A percentile compares a stretch with the other conserved stretches of the same genome.
phyloP scores from a whole-genome alignment of 1,140 invertebrate species.

The Olivierus martensii region DNA sequence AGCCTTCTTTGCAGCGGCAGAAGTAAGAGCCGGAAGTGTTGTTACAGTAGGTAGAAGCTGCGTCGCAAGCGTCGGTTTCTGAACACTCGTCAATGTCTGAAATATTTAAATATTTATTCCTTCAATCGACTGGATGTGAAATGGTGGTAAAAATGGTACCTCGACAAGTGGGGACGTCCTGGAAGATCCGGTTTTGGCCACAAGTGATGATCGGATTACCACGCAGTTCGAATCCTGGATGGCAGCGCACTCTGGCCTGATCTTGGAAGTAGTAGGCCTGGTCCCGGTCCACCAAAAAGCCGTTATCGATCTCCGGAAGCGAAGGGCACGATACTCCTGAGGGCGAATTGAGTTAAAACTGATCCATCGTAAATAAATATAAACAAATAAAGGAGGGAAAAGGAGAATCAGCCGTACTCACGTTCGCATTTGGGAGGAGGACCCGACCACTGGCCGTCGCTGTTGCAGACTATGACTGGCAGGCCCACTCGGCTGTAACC shows the following conservation, averaged over 20 bases:
- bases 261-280: constrained; percentile 67
- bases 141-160: constrained; percentile 3
- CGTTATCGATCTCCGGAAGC: constrained; percentile 47
- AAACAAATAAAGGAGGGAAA: too few species aligned
- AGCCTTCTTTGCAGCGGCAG: constrained; percentile 74
- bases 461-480: constrained; percentile 85
- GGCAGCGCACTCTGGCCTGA: constrained; percentile 82
- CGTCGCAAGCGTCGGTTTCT: constrained; percentile 59
- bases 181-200: constrained; percentile 67
- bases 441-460: constrained; percentile 91
- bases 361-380: too few species aligned
- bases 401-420: too few species aligned
- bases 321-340: constrained; percentile 52
- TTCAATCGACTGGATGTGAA: background rate
- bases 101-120: background rate
- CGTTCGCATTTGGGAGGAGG: constrained; percentile 75
- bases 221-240: constrained; percentile 68
- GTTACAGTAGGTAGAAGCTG: constrained; percentile 76
- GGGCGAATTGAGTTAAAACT: too few species aligned
- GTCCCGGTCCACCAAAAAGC: constrained; percentile 20
- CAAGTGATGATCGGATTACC: constrained; percentile 76
- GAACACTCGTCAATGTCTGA: constrained; percentile 83
- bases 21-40: constrained; percentile 82
- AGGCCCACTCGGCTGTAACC: constrained; percentile 77
- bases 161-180: constrained; percentile 64